Evolutionary conservation across 1,140 invertebrate genomes (phyloP).

Genomic region (Drosophila kikkawai): DNA sequence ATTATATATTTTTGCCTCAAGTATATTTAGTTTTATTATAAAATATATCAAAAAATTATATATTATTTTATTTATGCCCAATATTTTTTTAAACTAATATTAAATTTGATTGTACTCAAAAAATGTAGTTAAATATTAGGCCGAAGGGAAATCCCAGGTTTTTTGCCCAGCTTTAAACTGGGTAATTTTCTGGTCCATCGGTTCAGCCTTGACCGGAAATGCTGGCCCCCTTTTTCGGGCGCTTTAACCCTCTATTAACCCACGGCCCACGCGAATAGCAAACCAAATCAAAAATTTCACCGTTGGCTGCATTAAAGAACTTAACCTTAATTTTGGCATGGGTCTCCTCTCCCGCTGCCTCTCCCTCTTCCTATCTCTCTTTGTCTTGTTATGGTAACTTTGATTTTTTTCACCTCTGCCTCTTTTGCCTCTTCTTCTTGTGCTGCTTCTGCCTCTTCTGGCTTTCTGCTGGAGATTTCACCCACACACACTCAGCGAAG

Average conservation of each 20-base stretch:
- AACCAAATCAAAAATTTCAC: constrained; percentile 42
- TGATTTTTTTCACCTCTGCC: constrained; percentile 27
- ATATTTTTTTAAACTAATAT: too few species aligned
- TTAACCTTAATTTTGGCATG: constrained; percentile 57
- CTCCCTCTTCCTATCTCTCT: not conserved
- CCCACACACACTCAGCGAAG: constrained; percentile 38
- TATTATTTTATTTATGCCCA: too few species aligned
- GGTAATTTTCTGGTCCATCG: constrained; percentile 50
- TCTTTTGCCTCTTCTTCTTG: not conserved
- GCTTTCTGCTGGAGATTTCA: constrained; percentile 35
- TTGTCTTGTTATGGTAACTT: constrained; percentile 46
- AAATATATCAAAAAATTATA: too few species aligned
- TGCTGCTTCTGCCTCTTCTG: not conserved
- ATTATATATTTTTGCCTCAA: too few species aligned
- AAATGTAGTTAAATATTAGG: too few species aligned
- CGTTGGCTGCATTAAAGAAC: constrained; percentile 55
- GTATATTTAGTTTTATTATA: too few species aligned
- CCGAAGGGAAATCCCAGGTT: not conserved
- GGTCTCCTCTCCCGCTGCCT: not conserved
- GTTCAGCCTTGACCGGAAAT: constrained; percentile 52
- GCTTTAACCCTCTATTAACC: constrained; percentile 4
- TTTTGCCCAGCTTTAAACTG: not conserved
- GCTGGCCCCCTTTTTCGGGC: constrained; percentile 6
- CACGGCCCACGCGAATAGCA: constrained; percentile 27
- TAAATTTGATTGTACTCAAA: too few species aligned